These are phyloP conservation scores for Capreolus pygargus DNA, from an alignment of 2,113 vertebrate species.

Conservation along the genomic window DNA sequence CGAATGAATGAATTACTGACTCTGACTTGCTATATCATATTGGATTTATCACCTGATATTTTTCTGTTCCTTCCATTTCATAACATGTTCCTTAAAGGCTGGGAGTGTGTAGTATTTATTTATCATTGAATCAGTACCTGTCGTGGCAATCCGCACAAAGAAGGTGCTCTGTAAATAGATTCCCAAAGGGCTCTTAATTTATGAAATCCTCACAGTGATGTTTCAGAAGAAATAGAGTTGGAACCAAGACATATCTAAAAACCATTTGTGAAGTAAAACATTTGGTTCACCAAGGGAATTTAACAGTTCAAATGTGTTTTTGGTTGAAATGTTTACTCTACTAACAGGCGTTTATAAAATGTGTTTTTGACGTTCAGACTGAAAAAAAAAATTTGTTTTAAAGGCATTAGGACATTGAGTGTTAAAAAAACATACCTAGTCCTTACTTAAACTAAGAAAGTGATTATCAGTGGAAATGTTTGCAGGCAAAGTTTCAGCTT, in stretches of 20 bases:
- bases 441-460: constrained; percentile 41
- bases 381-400: constrained; percentile 58
- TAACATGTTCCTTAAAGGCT: not conserved
- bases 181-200: constrained; percentile 19
- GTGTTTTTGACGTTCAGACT: constrained; percentile 47
- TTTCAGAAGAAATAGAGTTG: constrained; percentile 54
- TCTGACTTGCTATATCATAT: not conserved
- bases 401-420: constrained; percentile 60
- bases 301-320: constrained; percentile 65
- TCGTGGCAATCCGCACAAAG: not conserved
- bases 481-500: constrained; percentile 40
- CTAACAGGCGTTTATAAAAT: constrained; percentile 57
- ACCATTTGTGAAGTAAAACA: constrained; percentile 66
- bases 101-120: not conserved
- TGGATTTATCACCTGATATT: not conserved
- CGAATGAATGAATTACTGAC: not conserved
- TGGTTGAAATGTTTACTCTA: constrained; percentile 51
- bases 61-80: not conserved
- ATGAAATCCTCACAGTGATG: constrained; percentile 35
- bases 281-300: constrained; percentile 55
- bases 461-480: constrained; percentile 55
- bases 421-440: constrained; percentile 60
- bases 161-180: not conserved
- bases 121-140: not conserved
- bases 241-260: constrained; percentile 63